Conservation (phyloP, 2,888 invertebrate species). For the Arge pagana region DNA sequence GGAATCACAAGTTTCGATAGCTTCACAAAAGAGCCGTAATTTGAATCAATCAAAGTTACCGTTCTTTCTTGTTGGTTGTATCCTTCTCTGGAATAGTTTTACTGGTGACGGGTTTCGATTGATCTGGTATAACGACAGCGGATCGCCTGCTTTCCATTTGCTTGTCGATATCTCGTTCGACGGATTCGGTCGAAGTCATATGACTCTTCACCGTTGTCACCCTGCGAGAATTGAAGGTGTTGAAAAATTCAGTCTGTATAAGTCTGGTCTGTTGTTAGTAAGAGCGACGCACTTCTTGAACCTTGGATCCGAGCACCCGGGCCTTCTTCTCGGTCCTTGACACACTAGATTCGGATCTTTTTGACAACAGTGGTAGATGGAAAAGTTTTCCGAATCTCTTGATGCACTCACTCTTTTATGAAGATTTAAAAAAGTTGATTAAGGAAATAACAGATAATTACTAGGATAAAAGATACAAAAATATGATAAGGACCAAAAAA, state of each 20-base stretch:
- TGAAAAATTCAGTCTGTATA: neutral
- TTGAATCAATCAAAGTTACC: neutral
- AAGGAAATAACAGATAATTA: neutral
- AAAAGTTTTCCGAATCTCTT: neutral
- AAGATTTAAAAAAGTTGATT: no score
- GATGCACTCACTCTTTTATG: neutral
- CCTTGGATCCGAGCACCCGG: slow-evolving; percentile 47
- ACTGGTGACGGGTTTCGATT: slow-evolving; percentile 19
- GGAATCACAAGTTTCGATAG: neutral
- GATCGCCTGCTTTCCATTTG: slow-evolving; percentile 28
- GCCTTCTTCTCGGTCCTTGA: slow-evolving; percentile 35
- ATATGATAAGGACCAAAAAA: no score
- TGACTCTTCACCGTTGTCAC: slow-evolving; percentile 36
- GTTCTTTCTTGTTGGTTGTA: no score
- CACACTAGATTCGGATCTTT: slow-evolving; percentile 13
- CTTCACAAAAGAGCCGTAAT: neutral
- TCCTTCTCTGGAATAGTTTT: slow-evolving; percentile 31
- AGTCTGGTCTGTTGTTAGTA: no score
- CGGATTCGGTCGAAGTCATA: slow-evolving; percentile 30
- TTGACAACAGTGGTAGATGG: neutral
- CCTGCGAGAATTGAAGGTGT: slow-evolving; percentile 20
- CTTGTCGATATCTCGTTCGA: slow-evolving; percentile 28
- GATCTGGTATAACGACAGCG: slow-evolving; percentile 23
- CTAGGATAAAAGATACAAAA: neutral
- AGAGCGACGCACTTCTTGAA: slow-evolving; percentile 46